Percentiles rank a stretch among this genome's conserved stretches.
phyloP scores from a whole-genome alignment of 2,797 vertebrate species.

The Caiman crocodilus region DNA sequence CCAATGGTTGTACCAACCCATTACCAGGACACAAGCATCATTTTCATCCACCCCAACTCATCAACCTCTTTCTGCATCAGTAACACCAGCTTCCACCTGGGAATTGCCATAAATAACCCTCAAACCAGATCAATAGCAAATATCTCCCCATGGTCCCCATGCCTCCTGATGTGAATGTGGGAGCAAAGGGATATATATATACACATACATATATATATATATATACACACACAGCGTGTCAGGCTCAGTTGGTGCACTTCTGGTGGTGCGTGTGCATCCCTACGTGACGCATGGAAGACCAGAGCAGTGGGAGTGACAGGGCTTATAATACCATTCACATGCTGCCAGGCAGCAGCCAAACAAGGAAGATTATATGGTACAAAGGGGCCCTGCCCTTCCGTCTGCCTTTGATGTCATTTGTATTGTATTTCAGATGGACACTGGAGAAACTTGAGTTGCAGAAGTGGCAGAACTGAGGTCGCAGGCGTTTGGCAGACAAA shows the following conservation, averaged over 20 bases:
- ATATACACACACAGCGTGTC: accelerated
- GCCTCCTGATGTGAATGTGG: accelerated
- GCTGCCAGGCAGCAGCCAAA: conserved; percentile 1
- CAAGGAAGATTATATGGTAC: not conserved
- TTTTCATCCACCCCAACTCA: not conserved
- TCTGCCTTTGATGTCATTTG: conserved; percentile 7
- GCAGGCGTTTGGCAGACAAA: not conserved
- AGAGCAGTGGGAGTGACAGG: not conserved
- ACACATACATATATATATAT: no score
- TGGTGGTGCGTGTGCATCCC: not conserved
- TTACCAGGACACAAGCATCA: accelerated
- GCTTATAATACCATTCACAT: not conserved
- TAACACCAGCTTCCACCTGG: accelerated
- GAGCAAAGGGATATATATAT: not conserved
- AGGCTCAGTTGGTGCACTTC: accelerated
- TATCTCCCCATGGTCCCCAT: accelerated
- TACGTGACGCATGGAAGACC: not conserved
- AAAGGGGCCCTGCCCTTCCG: not conserved
- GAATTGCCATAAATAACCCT: not conserved
- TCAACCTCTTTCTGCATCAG: not conserved
- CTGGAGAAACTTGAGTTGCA: not conserved
- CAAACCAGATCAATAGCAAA: not conserved
- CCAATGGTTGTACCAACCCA: no score
- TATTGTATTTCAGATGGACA: not conserved
- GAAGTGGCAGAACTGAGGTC: not conserved